A percentile compares a stretch with the other conserved stretches of the same genome.
These are phyloP conservation scores for Peromyscus maniculatus DNA, from an alignment of 2,113 vertebrate species.

Conservation along the genomic window DNA sequence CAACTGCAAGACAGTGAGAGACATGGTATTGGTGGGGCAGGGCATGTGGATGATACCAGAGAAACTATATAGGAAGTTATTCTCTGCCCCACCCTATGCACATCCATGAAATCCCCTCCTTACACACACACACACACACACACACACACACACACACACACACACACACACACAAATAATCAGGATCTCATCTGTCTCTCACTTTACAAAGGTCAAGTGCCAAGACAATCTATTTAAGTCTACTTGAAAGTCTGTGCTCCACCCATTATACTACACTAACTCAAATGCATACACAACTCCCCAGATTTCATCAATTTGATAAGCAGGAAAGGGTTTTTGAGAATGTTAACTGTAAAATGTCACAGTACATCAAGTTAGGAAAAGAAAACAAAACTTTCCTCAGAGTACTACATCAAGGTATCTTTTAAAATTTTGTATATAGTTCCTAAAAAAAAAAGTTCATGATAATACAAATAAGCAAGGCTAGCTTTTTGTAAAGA, in stretches of 20 bases:
- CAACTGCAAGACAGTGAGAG: not conserved
- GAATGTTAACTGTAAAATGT: constrained; percentile 37
- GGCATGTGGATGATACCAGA: not conserved
- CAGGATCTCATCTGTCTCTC: not conserved
- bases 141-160: too few relatives aligned
- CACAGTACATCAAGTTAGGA: not conserved
- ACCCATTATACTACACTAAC: not conserved
- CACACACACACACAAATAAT: not conserved
- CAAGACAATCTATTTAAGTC: not conserved
- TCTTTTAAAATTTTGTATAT: not conserved
- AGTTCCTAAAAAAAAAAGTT: not conserved
- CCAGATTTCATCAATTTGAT: not conserved
- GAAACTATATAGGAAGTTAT: not conserved
- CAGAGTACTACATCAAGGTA: not conserved
- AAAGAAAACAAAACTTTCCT: constrained; percentile 26
- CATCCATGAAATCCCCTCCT: not conserved
- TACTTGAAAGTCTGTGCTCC: not conserved
- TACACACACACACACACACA: too few relatives aligned
- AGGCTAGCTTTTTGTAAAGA: not conserved
- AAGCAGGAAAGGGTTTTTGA: not conserved
- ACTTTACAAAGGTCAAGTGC: constrained; percentile 3
- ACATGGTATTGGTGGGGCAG: not conserved
- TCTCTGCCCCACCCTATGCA: not conserved
- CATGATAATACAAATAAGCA: not conserved
- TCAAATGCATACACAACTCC: not conserved